Percentiles rank a stretch among this genome's conserved stretches.
phyloP scores from a whole-genome alignment of 30 jellyfish, hydroid and myxozoan genomes.

The Rhopilema esculentum region DNA sequence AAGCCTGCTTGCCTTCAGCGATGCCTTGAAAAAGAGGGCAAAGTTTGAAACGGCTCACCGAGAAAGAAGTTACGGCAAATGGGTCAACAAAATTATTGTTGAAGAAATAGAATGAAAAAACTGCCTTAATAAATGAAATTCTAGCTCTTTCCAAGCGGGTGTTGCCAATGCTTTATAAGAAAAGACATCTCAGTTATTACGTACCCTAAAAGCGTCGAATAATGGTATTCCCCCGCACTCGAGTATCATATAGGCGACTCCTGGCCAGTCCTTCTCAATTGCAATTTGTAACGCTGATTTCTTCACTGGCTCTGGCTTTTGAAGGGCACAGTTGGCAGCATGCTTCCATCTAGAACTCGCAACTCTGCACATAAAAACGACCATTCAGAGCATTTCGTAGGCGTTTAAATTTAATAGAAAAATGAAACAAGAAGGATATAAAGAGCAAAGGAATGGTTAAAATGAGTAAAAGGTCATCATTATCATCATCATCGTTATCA shows the following conservation, averaged over 20 bases:
- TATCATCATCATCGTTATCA: too few species aligned
- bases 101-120: too few species aligned
- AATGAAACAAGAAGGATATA: background rate
- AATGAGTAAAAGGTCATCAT: too few species aligned
- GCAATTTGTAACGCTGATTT: constrained; percentile 56
- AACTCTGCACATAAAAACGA: background rate
- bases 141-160: too few species aligned
- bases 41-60: background rate
- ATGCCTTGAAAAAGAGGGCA: constrained; percentile 54
- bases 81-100: background rate
- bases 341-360: constrained; percentile 1
- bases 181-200: background rate
- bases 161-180: too few species aligned
- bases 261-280: constrained; percentile 69
- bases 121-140: too few species aligned
- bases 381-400: background rate
- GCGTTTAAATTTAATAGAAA: background rate
- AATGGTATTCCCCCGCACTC: constrained; percentile 49
- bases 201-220: constrained; percentile 59
- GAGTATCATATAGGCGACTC: constrained; percentile 62
- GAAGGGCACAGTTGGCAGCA: background rate
- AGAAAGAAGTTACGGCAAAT: background rate
- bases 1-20: constrained; percentile 43
- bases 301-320: constrained; percentile 34
- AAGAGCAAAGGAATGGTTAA: too few species aligned